Evolutionary conservation across 1,140 invertebrate genomes (phyloP).

Genomic region (Drosophila dunni): DNA sequence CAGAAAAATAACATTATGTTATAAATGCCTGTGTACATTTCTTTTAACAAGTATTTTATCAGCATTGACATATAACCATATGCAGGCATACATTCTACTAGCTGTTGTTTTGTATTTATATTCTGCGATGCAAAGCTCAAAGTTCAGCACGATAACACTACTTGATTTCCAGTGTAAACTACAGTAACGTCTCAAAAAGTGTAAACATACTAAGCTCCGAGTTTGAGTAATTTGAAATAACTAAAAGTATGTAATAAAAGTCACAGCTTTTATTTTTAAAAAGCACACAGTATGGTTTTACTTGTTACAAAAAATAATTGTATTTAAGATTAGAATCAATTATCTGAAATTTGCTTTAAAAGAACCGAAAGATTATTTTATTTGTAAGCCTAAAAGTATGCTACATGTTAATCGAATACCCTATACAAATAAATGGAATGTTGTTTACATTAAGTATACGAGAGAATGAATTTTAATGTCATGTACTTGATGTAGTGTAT

Average conservation of each 20-base stretch:
- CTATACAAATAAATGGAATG: background rate
- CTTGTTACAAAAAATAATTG: too few relatives aligned
- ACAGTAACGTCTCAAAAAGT: background rate
- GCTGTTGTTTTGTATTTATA: constrained; percentile 14
- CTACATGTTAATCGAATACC: background rate
- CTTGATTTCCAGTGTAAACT: background rate
- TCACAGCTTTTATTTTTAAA: background rate
- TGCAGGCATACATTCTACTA: background rate
- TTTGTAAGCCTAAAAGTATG: constrained; percentile 12
- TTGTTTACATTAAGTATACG: too few relatives aligned
- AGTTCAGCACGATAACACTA: background rate
- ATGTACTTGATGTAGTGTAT: too few relatives aligned
- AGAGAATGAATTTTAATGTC: too few relatives aligned
- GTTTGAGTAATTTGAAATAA: too few relatives aligned
- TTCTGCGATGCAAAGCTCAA: constrained; percentile 5
- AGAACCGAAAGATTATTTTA: background rate
- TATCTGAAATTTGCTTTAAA: background rate
- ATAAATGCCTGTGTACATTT: background rate
- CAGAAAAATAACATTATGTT: background rate
- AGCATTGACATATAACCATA: background rate
- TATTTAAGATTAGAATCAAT: too few relatives aligned
- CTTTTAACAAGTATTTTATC: background rate
- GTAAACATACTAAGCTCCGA: background rate
- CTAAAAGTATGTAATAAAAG: too few relatives aligned
- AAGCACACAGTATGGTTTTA: too few relatives aligned